Evolutionary conservation across 2,888 invertebrate species (phyloP), one percentile per base, ranked within the genome.

Genomic region (Acrobasis suavella): DNA sequence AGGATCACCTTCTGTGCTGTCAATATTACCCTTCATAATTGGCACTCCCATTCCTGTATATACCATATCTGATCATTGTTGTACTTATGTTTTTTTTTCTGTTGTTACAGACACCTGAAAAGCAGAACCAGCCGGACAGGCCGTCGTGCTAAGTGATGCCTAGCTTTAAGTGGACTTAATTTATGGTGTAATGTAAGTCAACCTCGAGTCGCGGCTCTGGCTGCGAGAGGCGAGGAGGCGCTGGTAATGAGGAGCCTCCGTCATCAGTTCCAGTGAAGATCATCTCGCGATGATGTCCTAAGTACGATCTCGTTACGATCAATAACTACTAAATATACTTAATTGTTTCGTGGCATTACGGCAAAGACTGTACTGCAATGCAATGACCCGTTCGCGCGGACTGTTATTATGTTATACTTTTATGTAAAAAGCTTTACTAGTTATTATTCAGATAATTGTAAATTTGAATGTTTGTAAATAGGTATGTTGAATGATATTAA

Each of bases 91-190:
- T 62, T 59, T 46, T n/a, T 76, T 82, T 80, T 75, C 71, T 69
- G 75, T 94, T 93, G 91, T 94, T 94, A 79, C 94, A 95, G 94
- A 93, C 93, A 71, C 92, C 94, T 74, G 94, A 94, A 81, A 94
- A 94, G 82, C 91, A 94, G 77, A 93, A 94, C 74, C 93, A 94
- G 68, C 92, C 93, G 64, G 94, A 94, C 82, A 93, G 94, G 87
- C 90, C 93, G 71, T 86, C 89, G 71, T 91, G 91, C 77, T 91
- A 89, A 85, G 77, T 80, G 81, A 70, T 76, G 65, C 16, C 71
- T 86, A 87, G 78, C 63, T 75, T 83, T 81, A 82, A 76, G 81
- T 67, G 80, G 85, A 89, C 87, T 87, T 83, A 83, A 85, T 83
- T 87, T 86, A 87, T 88, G 89, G 85, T 86, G 76, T 88, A 85